Base-by-base conservation (phyloP, 2,888 invertebrate genomes). In the Nowickia ferox region DNA sequence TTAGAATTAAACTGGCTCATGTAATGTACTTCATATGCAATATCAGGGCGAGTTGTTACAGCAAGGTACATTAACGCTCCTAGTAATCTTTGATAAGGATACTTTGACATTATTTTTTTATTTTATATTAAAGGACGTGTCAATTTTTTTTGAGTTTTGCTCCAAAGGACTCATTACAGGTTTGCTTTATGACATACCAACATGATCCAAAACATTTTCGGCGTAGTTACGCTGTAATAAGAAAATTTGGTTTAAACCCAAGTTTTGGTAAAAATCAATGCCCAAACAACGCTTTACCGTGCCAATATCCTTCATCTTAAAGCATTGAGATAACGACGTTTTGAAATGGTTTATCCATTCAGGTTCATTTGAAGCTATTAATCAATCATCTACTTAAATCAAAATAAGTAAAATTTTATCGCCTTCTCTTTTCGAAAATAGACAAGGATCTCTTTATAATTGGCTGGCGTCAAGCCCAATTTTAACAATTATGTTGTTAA, bases 261-360 rank as follows among this genome's bases (percentile, higher is more conserved):
- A 38, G 9, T 85, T 78, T 79, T 84, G 85, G 11, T 79, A 11
- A 65, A 88, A 88, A n/a, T 86, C 79, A 44, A 84, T 78, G 9
- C 87, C 86, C 6, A 87, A 10, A 40, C 88, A 88, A 48, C 71
- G 69, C 13, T 86, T 87, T 2, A 79, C 84, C 13, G 53, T 68
- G n/a, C 88, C 86, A 11, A 88, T 74, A 63, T 88, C 87, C 66
- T 87, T 88, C 84, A 87, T 88, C 44, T 86, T 79, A 40, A 87
- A 88, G 0, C 61, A 61, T 74, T 81, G 38, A 3, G 77, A 53
- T 44, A 87, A 57, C 6, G 84, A 51, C 19, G 53, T 0, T 57
- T 88, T 88, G 0, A 84, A 48, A 11, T 63, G 19, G 8, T 78
- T 51, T 17, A 87, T 38, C 83, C 74, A 84, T 13, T 48, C 17